These are phyloP conservation scores for Rostratula benghalensis DNA, from an alignment of 2,113 vertebrate genomes.

Conservation along the genomic window DNA sequence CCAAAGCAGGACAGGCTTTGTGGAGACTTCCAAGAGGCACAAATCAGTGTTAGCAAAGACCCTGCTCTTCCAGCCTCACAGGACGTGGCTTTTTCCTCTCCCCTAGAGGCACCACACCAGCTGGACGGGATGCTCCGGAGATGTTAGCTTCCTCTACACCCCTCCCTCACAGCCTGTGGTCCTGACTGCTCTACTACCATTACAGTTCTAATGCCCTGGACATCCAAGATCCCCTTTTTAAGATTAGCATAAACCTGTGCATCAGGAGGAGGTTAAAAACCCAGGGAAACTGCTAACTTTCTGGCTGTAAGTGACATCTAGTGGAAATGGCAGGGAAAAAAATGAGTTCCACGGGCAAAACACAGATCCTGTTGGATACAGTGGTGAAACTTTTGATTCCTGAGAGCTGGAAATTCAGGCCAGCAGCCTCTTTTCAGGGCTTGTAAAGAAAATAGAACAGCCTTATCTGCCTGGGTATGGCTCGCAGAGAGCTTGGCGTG, in stretches of 20 bases:
- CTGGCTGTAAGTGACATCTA: conserved; percentile 67
- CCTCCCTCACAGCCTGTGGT: not conserved
- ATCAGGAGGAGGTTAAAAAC: not conserved
- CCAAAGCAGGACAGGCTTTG: not conserved
- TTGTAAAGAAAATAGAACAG: too few relatives aligned
- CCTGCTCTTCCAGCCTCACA: not conserved
- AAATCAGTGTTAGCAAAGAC: not conserved
- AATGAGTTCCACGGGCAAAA: not conserved
- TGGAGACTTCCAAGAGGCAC: not conserved
- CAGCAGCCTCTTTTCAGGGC: not conserved
- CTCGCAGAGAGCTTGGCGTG: not conserved
- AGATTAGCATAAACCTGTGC: not conserved
- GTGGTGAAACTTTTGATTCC: not conserved
- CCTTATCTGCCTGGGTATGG: not conserved
- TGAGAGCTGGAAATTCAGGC: not conserved
- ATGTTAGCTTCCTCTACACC: not conserved
- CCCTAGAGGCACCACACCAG: not conserved
- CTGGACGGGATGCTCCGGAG: not conserved
- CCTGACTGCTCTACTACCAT: not conserved
- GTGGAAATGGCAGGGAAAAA: conserved; percentile 39
- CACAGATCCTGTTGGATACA: fast-evolving
- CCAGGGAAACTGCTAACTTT: not conserved
- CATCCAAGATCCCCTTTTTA: not conserved
- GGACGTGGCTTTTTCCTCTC: not conserved
- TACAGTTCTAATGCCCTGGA: not conserved